Conservation (phyloP, 2,797 vertebrate species). For the Dendrocincla fuliginosa region DNA sequence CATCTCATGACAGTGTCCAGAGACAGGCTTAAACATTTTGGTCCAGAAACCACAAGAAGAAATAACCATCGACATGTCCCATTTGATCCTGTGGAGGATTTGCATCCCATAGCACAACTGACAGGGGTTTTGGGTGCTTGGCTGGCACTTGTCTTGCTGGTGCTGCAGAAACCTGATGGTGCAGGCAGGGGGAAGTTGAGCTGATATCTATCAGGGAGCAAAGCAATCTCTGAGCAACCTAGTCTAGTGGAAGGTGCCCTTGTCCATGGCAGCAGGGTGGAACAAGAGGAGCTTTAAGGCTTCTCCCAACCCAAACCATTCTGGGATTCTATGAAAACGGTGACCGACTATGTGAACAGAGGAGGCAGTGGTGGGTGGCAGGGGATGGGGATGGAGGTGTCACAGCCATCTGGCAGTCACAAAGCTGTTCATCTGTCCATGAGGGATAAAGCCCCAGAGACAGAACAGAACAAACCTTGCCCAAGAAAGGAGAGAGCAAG, state of each 20-base stretch:
- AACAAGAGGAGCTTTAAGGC: neutral
- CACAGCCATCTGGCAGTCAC: slow-evolving; percentile 1
- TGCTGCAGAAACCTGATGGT: neutral
- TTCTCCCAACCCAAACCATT: neutral
- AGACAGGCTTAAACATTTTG: neutral
- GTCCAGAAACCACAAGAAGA: neutral
- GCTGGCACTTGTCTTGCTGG: neutral
- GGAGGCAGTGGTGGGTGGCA: neutral
- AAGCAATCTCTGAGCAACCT: neutral
- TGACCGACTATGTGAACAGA: neutral
- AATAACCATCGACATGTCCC: neutral
- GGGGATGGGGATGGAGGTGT: neutral
- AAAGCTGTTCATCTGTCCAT: neutral
- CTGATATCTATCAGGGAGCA: neutral
- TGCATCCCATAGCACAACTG: neutral
- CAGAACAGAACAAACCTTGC: neutral
- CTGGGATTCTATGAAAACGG: neutral
- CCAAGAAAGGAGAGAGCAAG: neutral
- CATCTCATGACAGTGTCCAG: neutral
- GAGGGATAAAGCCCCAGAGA: neutral
- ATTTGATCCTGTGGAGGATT: neutral
- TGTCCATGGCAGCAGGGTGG: neutral
- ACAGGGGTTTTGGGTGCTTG: neutral
- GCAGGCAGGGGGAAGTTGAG: neutral
- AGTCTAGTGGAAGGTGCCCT: neutral